Evolutionary conservation across 1,140 invertebrate genomes (phyloP).

Genomic region (Sarcophaga peregrina): DNA sequence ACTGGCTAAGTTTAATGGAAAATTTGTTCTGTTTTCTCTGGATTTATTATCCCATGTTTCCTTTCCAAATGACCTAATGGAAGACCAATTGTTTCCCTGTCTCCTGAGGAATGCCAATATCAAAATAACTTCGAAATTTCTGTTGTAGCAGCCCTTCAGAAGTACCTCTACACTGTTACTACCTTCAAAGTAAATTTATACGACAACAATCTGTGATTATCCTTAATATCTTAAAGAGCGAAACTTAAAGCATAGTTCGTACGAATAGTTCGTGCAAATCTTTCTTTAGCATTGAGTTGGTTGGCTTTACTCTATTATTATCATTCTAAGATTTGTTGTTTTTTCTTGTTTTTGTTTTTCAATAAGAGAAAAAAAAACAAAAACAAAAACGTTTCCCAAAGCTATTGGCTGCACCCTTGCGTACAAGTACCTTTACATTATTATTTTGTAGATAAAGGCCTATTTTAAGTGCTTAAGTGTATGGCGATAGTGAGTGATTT

Average conservation of each 20-base stretch:
- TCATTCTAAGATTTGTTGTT: constrained; percentile 32
- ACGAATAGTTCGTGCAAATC: too few relatives aligned
- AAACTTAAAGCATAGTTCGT: constrained; percentile 7
- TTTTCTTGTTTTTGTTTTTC: neutral
- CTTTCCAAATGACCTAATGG: too few relatives aligned
- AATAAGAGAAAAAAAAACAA: neutral
- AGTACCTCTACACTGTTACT: too few relatives aligned
- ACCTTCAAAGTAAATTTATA: neutral
- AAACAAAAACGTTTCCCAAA: constrained; percentile 34
- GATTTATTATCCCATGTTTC: too few relatives aligned
- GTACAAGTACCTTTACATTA: neutral
- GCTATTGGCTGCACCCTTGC: constrained; percentile 3
- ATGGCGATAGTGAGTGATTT: constrained; percentile 1
- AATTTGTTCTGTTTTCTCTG: too few relatives aligned
- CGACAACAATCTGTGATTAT: neutral
- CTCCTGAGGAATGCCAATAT: too few relatives aligned
- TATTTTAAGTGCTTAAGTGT: constrained; percentile 33
- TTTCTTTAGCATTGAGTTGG: neutral
- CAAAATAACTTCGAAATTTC: too few relatives aligned
- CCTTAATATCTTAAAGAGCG: neutral
- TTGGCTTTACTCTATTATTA: constrained; percentile 35
- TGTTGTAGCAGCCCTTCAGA: too few relatives aligned
- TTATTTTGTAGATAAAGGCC: constrained; percentile 20
- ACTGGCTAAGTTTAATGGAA: too few relatives aligned
- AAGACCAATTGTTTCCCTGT: too few relatives aligned